Conservation (phyloP, 2,113 vertebrate species). For the Prunella himalayana region DNA sequence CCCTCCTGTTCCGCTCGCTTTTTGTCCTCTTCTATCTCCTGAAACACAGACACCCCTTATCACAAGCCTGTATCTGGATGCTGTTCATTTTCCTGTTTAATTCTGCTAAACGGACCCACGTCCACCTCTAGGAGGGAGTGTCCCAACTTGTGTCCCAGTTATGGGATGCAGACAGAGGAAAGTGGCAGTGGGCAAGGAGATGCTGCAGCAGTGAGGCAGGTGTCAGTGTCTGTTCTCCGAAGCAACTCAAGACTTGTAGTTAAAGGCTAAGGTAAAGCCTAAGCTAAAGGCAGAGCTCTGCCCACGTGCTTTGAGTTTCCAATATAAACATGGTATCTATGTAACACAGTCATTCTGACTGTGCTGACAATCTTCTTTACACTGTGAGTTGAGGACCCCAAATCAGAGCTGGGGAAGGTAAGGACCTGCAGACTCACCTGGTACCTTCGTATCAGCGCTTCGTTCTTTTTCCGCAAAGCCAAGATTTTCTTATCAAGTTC, state of each 20-base stretch:
- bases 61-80: background rate
- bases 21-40: slow-evolving; percentile 97
- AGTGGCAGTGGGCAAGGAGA: background rate
- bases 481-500: slow-evolving; percentile 92
- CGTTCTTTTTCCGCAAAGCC: slow-evolving; percentile 92
- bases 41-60: background rate
- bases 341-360: background rate
- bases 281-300: background rate
- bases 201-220: background rate
- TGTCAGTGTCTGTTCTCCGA: background rate
- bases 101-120: background rate
- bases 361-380: background rate
- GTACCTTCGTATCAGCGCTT: slow-evolving; percentile 89
- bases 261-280: background rate
- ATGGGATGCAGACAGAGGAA: background rate
- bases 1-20: slow-evolving; percentile 88
- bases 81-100: background rate
- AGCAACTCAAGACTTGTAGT: background rate
- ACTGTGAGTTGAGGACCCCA: background rate
- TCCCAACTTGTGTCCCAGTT: background rate
- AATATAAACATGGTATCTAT: background rate
- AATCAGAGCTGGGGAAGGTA: background rate
- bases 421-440: slow-evolving; percentile 75
- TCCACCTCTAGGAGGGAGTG: background rate
- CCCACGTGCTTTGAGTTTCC: background rate